Conservation (phyloP, 2,113 vertebrate genomes). For the Pitta sordida region DNA sequence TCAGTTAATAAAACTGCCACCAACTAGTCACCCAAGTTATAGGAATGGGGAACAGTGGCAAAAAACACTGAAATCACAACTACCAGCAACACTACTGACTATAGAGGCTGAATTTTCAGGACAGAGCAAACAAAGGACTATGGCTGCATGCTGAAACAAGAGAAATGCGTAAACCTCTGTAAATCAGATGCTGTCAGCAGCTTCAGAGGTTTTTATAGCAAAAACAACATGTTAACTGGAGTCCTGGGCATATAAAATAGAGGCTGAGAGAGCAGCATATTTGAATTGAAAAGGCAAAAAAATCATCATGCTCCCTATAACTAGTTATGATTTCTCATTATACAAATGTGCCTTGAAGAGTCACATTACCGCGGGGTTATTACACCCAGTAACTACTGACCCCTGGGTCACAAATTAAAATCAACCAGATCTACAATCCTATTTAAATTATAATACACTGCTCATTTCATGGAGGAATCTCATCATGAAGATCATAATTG, state of each 20-base stretch:
- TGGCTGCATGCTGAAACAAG: neutral
- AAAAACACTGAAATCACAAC: neutral
- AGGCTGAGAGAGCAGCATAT: neutral
- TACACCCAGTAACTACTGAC: conserved; percentile 68
- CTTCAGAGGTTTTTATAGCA: neutral
- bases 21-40: neutral
- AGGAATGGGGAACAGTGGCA: neutral
- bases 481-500: conserved; percentile 69
- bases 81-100: neutral
- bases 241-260: conserved; percentile 8
- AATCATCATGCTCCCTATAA: conserved; percentile 34
- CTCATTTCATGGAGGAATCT: conserved; percentile 70
- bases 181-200: neutral
- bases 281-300: conserved; percentile 53
- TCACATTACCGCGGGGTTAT: conserved; percentile 62
- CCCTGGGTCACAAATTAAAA: conserved; percentile 71
- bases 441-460: conserved; percentile 73
- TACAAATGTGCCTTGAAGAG: conserved; percentile 65
- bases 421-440: conserved; percentile 63
- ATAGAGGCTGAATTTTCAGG: neutral
- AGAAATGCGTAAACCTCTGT: neutral
- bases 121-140: neutral
- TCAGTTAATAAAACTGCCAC: neutral
- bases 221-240: neutral
- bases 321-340: conserved; percentile 76